Evolutionary conservation across 2,888 invertebrate genomes (phyloP).

Genomic region (Agelastica alni): DNA sequence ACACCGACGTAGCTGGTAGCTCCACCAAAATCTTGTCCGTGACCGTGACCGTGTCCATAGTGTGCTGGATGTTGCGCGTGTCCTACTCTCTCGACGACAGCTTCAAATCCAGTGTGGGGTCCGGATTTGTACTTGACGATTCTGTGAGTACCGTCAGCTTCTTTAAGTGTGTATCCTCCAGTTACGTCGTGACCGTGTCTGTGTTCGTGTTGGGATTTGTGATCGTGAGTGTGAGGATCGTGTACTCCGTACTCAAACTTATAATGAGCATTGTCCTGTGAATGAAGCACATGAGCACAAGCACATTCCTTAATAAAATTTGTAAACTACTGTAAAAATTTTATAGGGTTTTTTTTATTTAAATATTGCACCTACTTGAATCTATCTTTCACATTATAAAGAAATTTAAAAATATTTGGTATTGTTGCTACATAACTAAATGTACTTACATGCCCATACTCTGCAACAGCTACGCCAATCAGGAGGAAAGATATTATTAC

Average conservation of each 20-base stretch:
- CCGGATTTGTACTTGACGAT: conserved; percentile 49
- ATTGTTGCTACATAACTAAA: no score
- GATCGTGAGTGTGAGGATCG: conserved; percentile 53
- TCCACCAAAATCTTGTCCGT: conserved; percentile 15
- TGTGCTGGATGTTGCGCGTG: conserved; percentile 43
- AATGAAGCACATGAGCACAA: no score
- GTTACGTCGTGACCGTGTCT: conserved; percentile 52
- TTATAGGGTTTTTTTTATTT: no score
- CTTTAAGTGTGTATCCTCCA: conserved; percentile 51
- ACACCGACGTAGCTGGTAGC: conserved; percentile 41
- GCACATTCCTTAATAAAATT: no score
- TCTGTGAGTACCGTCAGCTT: conserved; percentile 54
- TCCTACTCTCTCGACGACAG: conserved; percentile 40
- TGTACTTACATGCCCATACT: conserved; percentile 18
- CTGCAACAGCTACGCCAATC: not conserved
- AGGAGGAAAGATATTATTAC: conserved; percentile 1
- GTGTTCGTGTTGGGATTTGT: conserved; percentile 52
- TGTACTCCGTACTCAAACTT: conserved; percentile 53
- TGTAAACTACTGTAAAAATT: no score
- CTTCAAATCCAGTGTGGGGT: conserved; percentile 40
- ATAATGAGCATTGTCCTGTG: conserved; percentile 42
- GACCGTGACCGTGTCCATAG: conserved; percentile 34
- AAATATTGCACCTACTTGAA: no score
- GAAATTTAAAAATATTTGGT: not conserved
- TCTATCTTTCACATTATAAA: no score